These are phyloP conservation scores for Vollenhovia emeryi DNA, from an alignment of 1,140 invertebrate species.

Conservation along the genomic window DNA sequence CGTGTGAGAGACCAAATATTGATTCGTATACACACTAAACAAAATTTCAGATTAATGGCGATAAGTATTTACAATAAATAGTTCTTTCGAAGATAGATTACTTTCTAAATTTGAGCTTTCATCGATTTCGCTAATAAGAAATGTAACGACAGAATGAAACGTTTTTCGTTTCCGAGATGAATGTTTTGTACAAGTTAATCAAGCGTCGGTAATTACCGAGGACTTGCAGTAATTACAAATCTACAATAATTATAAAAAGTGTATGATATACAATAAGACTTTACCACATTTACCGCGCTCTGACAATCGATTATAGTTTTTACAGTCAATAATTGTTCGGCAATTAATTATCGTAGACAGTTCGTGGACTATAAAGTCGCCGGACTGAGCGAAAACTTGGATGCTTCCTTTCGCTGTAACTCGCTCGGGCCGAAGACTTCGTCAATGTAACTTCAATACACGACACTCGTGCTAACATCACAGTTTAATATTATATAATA, in stretches of 20 bases:
- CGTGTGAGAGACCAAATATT: not conserved
- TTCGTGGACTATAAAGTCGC: not conserved
- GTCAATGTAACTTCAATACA: conserved; percentile 9
- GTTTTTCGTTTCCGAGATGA: not conserved
- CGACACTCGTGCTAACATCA: conserved; percentile 68
- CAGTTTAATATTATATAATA: conserved; percentile 56
- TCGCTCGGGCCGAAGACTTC: conserved; percentile 3
- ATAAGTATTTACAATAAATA: not conserved
- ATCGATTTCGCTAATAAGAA: not conserved
- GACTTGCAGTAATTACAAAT: no score
- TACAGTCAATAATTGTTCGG: conserved; percentile 16
- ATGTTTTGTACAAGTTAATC: not conserved
- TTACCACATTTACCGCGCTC: conserved; percentile 13
- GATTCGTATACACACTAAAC: not conserved
- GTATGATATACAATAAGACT: not conserved
- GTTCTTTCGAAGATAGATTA: no score
- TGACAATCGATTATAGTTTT: conserved; percentile 13
- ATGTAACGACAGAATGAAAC: conserved; percentile 2
- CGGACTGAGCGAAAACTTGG: not conserved
- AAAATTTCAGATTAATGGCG: not conserved
- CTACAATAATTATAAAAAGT: no score
- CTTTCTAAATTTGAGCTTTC: not conserved
- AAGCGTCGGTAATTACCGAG: not conserved
- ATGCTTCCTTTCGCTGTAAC: not conserved
- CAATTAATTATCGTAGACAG: not conserved